Evolutionary conservation across 2,888 invertebrate species (phyloP).

Genomic region (Helleia helle): DNA sequence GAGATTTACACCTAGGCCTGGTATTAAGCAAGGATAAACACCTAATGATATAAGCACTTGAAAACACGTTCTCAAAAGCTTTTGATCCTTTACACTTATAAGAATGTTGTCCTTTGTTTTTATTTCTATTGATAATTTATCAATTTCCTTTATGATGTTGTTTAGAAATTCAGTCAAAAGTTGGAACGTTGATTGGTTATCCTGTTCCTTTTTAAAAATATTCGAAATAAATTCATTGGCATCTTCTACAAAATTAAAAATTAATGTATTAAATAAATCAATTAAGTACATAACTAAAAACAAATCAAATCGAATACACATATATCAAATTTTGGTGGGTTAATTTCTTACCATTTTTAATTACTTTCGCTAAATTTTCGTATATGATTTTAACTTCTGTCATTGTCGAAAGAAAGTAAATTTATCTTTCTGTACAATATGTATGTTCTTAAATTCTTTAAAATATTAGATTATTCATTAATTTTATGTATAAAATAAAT

Average conservation of each 20-base stretch:
- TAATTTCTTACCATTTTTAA: conserved; percentile 34
- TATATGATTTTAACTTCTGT: conserved; percentile 28
- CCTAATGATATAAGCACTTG: conserved; percentile 79
- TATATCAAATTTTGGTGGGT: too few species aligned
- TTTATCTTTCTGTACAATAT: background rate
- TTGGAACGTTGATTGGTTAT: conserved; percentile 22
- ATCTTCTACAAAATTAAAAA: conserved; percentile 40
- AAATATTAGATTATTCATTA: too few species aligned
- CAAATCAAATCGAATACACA: too few species aligned
- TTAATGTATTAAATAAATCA: too few species aligned
- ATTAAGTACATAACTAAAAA: too few species aligned
- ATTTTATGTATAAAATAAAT: too few species aligned
- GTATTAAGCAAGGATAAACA: conserved; percentile 77
- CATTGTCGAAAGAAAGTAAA: conserved; percentile 19
- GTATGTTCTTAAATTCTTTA: background rate
- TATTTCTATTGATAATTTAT: conserved; percentile 40
- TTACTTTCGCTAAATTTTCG: conserved; percentile 32
- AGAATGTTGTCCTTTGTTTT: conserved; percentile 42
- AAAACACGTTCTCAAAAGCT: conserved; percentile 74
- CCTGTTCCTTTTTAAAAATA: conserved; percentile 19
- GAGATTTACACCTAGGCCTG: conserved; percentile 75
- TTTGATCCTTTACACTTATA: conserved; percentile 80
- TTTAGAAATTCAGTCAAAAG: conserved; percentile 51
- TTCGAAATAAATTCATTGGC: conserved; percentile 32
- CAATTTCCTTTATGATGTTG: conserved; percentile 54